Percentiles rank a stretch among this genome's conserved stretches.
phyloP scores from a whole-genome alignment of 2,113 vertebrate species.

The Aegotheles bennettii region DNA sequence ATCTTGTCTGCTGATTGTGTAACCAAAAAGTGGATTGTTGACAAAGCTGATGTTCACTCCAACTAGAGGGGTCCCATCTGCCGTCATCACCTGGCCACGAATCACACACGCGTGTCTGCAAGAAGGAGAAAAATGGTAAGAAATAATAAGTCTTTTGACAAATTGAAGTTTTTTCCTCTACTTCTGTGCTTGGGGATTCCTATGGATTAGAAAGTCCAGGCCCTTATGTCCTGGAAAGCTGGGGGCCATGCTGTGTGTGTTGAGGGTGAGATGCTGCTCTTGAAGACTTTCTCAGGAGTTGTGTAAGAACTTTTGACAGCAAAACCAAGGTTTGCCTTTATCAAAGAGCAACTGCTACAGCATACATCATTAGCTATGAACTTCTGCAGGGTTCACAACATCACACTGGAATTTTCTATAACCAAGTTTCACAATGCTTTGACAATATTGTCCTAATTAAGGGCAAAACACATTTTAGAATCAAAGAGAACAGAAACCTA shows the following conservation, averaged over 20 bases:
- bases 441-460: not conserved
- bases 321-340: not conserved
- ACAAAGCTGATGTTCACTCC: conserved; percentile 98
- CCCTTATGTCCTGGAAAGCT: not conserved
- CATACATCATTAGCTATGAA: not conserved
- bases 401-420: not conserved
- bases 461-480: not conserved
- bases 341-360: not conserved
- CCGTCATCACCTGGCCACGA: conserved; percentile 94
- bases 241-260: not conserved
- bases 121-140: not conserved
- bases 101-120: conserved; percentile 93
- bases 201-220: not conserved
- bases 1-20: conserved; percentile 94
- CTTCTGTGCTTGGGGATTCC: not conserved
- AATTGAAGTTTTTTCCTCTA: not conserved
- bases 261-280: not conserved
- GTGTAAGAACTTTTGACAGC: not conserved
- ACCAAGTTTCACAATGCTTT: not conserved
- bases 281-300: not conserved
- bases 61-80: conserved; percentile 94
- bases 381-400: not conserved
- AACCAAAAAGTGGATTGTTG: conserved; percentile 88
- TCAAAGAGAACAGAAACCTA: not conserved
- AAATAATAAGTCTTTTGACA: not conserved